Evolutionary conservation across 1,140 invertebrate genomes (phyloP).

Genomic region (Neotoxoptera formosana): DNA sequence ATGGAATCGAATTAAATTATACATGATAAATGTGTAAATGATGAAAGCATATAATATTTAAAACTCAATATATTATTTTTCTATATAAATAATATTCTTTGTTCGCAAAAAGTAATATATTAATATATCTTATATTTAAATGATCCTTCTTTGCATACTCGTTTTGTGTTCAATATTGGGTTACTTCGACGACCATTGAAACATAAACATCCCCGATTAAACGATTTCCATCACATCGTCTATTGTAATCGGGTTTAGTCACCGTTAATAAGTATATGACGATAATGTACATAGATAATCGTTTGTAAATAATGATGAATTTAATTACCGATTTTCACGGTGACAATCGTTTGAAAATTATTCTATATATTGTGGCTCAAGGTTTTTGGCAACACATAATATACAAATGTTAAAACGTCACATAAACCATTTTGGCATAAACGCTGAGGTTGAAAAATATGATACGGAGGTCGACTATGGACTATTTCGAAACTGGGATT

Average conservation of each 20-base stretch:
- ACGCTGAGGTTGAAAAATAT: constrained; percentile 31
- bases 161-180: background rate
- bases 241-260: constrained; percentile 17
- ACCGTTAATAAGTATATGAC: background rate
- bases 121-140: background rate
- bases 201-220: background rate
- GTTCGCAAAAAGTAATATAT: background rate
- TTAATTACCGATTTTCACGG: constrained; percentile 15
- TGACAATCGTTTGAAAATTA: constrained; percentile 21
- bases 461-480: background rate
- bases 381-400: constrained; percentile 49
- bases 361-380: constrained; percentile 42
- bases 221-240: background rate
- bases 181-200: background rate
- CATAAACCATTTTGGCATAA: constrained; percentile 49
- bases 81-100: background rate
- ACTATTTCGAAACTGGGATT: constrained; percentile 1
- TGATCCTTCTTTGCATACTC: constrained; percentile 26
- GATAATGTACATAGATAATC: too few species aligned
- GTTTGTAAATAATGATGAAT: background rate
- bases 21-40: background rate
- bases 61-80: background rate
- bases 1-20: background rate
- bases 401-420: constrained; percentile 43
- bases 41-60: background rate